Evolutionary conservation across 2,797 vertebrate genomes (phyloP).

Genomic region (Sternotherus odoratus): DNA sequence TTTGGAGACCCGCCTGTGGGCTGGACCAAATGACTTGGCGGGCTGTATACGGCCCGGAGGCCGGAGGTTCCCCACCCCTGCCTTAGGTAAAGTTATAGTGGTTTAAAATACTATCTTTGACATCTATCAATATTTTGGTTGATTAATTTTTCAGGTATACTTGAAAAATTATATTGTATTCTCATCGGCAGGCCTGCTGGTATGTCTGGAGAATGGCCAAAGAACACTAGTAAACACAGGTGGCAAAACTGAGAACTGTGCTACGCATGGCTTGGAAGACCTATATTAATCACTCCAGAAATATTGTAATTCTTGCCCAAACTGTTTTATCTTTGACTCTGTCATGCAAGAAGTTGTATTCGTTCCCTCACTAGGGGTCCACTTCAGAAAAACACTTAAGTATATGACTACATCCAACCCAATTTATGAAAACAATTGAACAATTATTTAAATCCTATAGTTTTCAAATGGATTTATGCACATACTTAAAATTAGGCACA

Average conservation of each 20-base stretch:
- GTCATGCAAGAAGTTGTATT: not conserved
- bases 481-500: not conserved
- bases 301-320: not conserved
- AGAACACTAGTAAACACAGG: not conserved
- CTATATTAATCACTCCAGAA: not conserved
- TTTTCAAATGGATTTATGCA: slow-evolving; percentile 31
- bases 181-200: not conserved
- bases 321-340: slow-evolving; percentile 20
- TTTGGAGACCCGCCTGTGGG: no score
- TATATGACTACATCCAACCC: not conserved
- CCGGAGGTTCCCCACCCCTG: no score
- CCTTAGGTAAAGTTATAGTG: not conserved
- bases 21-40: no score
- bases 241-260: not conserved
- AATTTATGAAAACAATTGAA: not conserved
- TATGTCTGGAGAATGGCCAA: not conserved
- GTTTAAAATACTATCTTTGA: slow-evolving; percentile 8
- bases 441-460: not conserved
- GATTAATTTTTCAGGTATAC: no score
- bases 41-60: no score
- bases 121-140: not conserved
- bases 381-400: slow-evolving; percentile 8
- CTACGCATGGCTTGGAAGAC: not conserved
- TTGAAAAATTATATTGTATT: not conserved
- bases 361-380: not conserved